Percentiles rank a stretch among this genome's conserved stretches.
phyloP scores from a whole-genome alignment of 2,797 vertebrate species.

The Pangasius macronema region DNA sequence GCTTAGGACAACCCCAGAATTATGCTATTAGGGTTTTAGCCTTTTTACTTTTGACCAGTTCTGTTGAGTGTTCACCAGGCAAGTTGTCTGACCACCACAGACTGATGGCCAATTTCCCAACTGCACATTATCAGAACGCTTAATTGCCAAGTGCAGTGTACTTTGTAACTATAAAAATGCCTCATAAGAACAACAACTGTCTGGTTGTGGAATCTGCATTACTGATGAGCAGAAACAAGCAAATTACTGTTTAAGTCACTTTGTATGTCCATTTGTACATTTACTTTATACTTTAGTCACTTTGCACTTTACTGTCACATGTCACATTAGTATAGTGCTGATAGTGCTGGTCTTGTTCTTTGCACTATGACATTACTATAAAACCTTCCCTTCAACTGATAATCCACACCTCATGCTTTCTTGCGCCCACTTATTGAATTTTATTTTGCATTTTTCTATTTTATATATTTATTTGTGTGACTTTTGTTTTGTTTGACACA shows the following conservation, averaged over 20 bases:
- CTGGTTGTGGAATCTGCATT: neutral
- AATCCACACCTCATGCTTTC: neutral
- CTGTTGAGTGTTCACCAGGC: neutral
- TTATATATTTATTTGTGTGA: neutral
- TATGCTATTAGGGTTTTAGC: neutral
- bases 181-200: neutral
- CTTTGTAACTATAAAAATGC: neutral
- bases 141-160: neutral
- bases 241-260: conserved; percentile 7
- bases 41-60: too few relatives aligned
- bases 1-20: neutral
- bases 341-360: neutral
- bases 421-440: neutral
- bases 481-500: neutral
- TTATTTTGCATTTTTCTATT: neutral
- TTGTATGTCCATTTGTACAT: neutral
- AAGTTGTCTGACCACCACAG: neutral
- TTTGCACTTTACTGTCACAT: neutral
- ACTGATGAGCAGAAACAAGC: neutral
- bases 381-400: neutral
- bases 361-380: neutral
- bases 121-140: neutral
- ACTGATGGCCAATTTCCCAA: neutral
- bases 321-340: neutral
- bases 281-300: neutral